These are phyloP conservation scores for Scomber scombrus DNA, from an alignment of 2,113 vertebrate genomes.

Conservation along the genomic window DNA sequence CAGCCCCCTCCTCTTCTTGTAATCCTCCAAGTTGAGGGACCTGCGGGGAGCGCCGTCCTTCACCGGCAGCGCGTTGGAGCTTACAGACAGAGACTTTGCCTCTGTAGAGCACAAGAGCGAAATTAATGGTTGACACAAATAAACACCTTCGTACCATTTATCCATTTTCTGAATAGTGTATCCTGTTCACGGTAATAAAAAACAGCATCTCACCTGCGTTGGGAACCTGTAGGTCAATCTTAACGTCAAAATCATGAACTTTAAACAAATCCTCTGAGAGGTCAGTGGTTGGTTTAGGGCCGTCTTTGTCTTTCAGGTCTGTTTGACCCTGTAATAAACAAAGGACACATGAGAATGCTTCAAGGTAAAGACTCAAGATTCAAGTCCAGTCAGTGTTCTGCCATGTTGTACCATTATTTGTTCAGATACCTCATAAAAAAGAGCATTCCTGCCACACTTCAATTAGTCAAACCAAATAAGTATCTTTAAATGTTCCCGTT, in stretches of 20 bases:
- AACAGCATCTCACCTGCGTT: conserved; percentile 90
- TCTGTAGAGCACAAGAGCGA: conserved; percentile 81
- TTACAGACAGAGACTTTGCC: conserved; percentile 97
- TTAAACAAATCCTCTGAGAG: conserved; percentile 99
- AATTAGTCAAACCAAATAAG: no score
- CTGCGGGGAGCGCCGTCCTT: conserved; percentile 97
- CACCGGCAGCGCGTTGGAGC: conserved; percentile 95
- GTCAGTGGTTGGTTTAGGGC: conserved; percentile 93
- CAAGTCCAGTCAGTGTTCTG: no score
- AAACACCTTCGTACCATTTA: not conserved
- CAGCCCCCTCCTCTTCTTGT: conserved; percentile 98
- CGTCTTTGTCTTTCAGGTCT: conserved; percentile 91
- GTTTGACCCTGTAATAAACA: conserved; percentile 83
- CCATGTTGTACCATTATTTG: no score
- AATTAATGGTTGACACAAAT: not conserved
- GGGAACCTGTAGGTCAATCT: conserved; percentile 99
- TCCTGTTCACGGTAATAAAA: not conserved
- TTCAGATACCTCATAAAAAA: no score
- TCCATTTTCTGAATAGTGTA: not conserved
- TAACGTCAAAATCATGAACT: conserved; percentile 99
- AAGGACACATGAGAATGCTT: no score
- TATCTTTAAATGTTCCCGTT: no score
- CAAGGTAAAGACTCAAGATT: no score
- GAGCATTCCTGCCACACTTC: no score
- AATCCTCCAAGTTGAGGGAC: conserved; percentile 98